Evolutionary conservation across 2,113 vertebrate genomes (phyloP).

Genomic region (Nothobranchius kuhntae): DNA sequence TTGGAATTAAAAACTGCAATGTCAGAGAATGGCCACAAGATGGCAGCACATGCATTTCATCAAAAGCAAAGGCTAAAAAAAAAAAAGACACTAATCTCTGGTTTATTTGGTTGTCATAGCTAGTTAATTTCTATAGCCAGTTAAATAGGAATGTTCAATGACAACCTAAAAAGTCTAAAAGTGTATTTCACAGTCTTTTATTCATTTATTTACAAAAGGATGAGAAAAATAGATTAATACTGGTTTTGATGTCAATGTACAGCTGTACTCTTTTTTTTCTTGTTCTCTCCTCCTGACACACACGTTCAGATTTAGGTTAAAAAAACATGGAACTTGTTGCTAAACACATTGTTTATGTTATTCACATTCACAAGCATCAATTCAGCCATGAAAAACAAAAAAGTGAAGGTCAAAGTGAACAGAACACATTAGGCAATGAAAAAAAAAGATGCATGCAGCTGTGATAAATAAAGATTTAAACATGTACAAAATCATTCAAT

Average conservation of each 20-base stretch:
- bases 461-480: slow-evolving; percentile 60
- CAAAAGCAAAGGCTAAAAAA: no score
- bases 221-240: slow-evolving; percentile 26
- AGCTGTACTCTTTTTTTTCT: neutral
- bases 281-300: no score
- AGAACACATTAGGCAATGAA: slow-evolving; percentile 10
- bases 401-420: neutral
- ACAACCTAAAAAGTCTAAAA: neutral
- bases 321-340: slow-evolving; percentile 20
- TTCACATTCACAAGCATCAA: neutral
- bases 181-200: slow-evolving; percentile 10
- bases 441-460: slow-evolving; percentile 21
- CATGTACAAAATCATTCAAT: slow-evolving; percentile 12
- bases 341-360: slow-evolving; percentile 28
- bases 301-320: slow-evolving; percentile 1
- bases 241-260: slow-evolving; percentile 2
- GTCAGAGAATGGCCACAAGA: no score
- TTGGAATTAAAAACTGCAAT: no score
- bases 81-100: no score
- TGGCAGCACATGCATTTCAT: no score
- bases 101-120: no score
- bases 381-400: slow-evolving; percentile 6
- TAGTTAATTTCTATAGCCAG: no score
- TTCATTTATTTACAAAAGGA: slow-evolving; percentile 58
- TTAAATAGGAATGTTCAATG: no score